Percentiles rank a stretch among this genome's conserved stretches.
phyloP scores from a whole-genome alignment of 2,888 invertebrate species.

The Ectemnius cavifrons region DNA sequence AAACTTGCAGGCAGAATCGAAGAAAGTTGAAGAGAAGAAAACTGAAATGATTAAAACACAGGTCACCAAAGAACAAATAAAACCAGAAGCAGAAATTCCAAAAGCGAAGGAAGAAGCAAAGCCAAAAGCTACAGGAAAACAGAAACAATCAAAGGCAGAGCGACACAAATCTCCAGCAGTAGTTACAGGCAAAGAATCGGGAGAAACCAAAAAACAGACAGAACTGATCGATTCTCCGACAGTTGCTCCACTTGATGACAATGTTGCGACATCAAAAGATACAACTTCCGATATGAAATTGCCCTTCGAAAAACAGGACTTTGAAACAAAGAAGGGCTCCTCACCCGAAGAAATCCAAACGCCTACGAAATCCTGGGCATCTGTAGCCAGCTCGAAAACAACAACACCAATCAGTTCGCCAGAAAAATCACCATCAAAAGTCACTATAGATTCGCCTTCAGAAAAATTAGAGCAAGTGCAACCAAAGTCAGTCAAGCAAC shows the following conservation, averaged over 20 bases:
- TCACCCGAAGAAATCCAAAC: conserved; percentile 38
- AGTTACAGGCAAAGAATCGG: conserved; percentile 1
- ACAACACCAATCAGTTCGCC: conserved; percentile 16
- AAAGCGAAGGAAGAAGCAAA: conserved; percentile 26
- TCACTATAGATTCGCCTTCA: background rate
- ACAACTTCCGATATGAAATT: too few species aligned
- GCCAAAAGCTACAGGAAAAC: conserved; percentile 18
- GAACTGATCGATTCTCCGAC: too few species aligned
- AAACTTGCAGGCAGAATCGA: too few species aligned
- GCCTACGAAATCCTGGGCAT: conserved; percentile 70
- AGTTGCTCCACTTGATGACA: too few species aligned
- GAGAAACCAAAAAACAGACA: conserved; percentile 15
- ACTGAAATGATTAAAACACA: too few species aligned
- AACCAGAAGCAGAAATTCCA: too few species aligned
- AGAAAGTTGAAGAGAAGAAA: too few species aligned
- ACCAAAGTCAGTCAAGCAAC: conserved; percentile 25
- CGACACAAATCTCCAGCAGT: conserved; percentile 36
- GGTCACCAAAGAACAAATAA: too few species aligned
- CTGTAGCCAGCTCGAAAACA: conserved; percentile 59
- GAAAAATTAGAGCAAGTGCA: conserved; percentile 2
- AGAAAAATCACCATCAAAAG: conserved; percentile 12
- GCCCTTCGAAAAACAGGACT: too few species aligned
- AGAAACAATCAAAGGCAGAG: conserved; percentile 32
- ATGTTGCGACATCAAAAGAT: background rate
- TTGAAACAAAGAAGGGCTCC: conserved; percentile 14